phyloP scores from a whole-genome alignment of 1,140 invertebrate species.

The Bombus fervidus region DNA sequence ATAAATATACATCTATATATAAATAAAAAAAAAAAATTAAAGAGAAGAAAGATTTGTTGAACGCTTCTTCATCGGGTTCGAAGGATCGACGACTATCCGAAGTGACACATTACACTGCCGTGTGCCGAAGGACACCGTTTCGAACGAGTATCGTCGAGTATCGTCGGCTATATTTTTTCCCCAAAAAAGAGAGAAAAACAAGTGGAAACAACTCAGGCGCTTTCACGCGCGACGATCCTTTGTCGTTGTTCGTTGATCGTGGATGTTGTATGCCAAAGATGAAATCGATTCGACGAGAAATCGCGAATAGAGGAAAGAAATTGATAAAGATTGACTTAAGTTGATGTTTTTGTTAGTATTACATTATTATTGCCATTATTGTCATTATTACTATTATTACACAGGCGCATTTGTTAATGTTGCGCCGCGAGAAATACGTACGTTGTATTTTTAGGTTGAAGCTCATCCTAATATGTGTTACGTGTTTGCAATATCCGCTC shows the following conservation, averaged over 20 bases:
- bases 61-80: conserved; percentile 59
- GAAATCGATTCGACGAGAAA: not conserved
- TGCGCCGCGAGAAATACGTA: not conserved
- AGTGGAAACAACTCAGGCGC: not conserved
- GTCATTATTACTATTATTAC: not conserved
- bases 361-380: not conserved
- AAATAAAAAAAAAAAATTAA: conserved; percentile 26
- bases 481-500: not conserved
- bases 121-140: conserved; percentile 64
- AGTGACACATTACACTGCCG: conserved; percentile 63
- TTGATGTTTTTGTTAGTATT: conserved; percentile 1
- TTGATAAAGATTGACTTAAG: not conserved
- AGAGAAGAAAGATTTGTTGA: not conserved
- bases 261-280: conserved; percentile 18
- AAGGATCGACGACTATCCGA: conserved; percentile 48
- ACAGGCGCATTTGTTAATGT: conserved; percentile 15
- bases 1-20: conserved; percentile 27
- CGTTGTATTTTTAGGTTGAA: conserved; percentile 13
- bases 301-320: not conserved
- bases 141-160: conserved; percentile 45
- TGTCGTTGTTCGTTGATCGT: conserved; percentile 14
- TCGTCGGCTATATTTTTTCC: conserved; percentile 7
- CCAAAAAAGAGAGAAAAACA: not conserved
- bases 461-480: not conserved
- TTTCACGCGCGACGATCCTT: not conserved